These are phyloP conservation scores for Cyphomyrmex costatus DNA, from an alignment of 1,140 invertebrate species.

Conservation along the genomic window DNA sequence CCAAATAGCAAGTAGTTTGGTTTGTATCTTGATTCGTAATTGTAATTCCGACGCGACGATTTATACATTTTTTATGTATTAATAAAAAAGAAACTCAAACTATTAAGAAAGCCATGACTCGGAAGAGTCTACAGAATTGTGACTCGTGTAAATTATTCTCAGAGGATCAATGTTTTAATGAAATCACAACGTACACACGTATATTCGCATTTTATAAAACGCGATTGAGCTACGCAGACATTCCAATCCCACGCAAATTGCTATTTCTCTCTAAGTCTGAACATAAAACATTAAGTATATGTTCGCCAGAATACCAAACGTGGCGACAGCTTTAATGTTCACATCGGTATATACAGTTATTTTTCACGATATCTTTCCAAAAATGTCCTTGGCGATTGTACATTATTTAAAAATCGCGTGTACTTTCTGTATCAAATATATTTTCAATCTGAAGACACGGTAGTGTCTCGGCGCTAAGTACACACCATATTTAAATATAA, in stretches of 20 bases:
- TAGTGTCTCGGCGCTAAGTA: too few relatives aligned
- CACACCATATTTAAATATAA: too few relatives aligned
- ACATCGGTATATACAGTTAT: neutral
- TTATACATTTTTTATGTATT: neutral
- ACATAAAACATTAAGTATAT: constrained; percentile 70
- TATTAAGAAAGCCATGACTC: neutral
- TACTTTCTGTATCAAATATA: neutral
- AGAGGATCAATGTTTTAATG: constrained; percentile 24
- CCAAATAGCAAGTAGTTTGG: neutral
- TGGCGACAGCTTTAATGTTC: constrained; percentile 55
- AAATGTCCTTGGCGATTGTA: neutral
- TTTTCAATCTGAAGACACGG: too few relatives aligned
- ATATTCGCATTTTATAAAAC: constrained; percentile 70
- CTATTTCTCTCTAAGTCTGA: constrained; percentile 69
- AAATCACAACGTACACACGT: constrained; percentile 13
- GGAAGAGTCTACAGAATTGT: neutral
- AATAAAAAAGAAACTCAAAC: neutral
- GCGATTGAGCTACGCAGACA: constrained; percentile 73
- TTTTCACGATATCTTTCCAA: neutral
- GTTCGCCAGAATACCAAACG: constrained; percentile 51
- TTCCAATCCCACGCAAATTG: constrained; percentile 78
- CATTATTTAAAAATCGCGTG: neutral
- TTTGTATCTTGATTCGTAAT: neutral
- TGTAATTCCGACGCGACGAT: neutral
- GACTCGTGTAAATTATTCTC: constrained; percentile 41